Conservation (phyloP, 2,113 vertebrate species). For the Daphoenositta chrysoptera region DNA sequence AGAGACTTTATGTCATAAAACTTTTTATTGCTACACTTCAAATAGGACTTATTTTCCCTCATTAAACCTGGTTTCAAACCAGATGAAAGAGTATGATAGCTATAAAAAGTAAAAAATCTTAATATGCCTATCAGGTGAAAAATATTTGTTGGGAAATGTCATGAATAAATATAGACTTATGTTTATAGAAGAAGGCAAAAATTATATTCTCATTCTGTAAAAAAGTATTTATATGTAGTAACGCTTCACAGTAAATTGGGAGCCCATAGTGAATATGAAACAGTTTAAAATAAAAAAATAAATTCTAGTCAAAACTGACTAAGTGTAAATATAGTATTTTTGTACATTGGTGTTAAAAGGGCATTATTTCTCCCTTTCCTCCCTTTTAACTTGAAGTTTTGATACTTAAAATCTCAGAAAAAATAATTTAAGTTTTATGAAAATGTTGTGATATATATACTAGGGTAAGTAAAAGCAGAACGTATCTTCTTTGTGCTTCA, state of each 20-base stretch:
- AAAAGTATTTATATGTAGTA: not conserved
- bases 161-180: conserved; percentile 17
- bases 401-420: not conserved
- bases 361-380: not conserved
- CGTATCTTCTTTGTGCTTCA: not conserved
- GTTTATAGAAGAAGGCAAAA: not conserved
- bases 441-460: not conserved
- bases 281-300: not conserved
- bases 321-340: not conserved
- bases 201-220: not conserved
- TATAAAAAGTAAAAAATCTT: not conserved
- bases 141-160: not conserved
- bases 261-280: not conserved
- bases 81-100: not conserved
- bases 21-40: not conserved
- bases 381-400: not conserved
- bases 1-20: not conserved
- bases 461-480: not conserved
- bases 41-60: not conserved
- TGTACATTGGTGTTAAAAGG: not conserved
- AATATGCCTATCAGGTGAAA: not conserved
- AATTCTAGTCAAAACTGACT: not conserved
- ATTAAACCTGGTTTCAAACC: not conserved
- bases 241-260: not conserved
- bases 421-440: not conserved